Base-by-base conservation (phyloP, 2,113 vertebrate genomes). In the Leptosomus discolor region DNA sequence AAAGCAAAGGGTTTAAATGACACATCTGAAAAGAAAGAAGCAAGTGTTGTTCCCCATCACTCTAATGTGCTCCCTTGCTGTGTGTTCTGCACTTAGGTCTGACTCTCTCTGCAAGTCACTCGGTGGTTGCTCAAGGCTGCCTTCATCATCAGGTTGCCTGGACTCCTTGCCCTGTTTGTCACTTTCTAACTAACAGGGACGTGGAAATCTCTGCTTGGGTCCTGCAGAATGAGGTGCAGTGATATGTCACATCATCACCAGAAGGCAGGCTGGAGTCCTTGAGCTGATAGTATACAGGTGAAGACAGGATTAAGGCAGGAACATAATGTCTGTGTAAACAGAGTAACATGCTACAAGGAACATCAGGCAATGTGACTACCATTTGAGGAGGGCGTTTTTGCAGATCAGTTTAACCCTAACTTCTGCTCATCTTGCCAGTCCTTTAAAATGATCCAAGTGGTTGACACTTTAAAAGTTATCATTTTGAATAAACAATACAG, bases 401-500 rank as follows among this genome's bases (percentile, higher is more conserved):
- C n/a, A 70, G 58, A 36, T 43, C 12, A 39, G 14, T 67, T 89
- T 90, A 87, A 64, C 41, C 27, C 34, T 50, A 39, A 37, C 30
- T 77, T 75, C 36, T 39, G 14, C 43, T 81, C 3, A 1, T 50
- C 50, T 36, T 73, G n/a, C 50, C 53, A 71, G 61, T 76, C 26
- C 13, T 93, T 88, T 90, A 61, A 90, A 88, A 56, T 75, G 29
- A 85, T 77, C n/a, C 19, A 34, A 29, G 8, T 4, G 23, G 39
- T 36, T 92, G 60, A 90, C n/a, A 90, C 65, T 73, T 88, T 3
- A 80, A 75, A n/a, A 10, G 34, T 84, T 91, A 90, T 75, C 8
- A 76, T 95, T 97, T 94, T 81, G 64, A 92, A 76, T 67, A 94
- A 97, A 92, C 41, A 93, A 84, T 75, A 51, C 20, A 76, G 37